Evolutionary conservation across 2,888 invertebrate genomes (phyloP), one percentile per base, ranked within the genome.

Genomic region (Nemotelus pantherinus): DNA sequence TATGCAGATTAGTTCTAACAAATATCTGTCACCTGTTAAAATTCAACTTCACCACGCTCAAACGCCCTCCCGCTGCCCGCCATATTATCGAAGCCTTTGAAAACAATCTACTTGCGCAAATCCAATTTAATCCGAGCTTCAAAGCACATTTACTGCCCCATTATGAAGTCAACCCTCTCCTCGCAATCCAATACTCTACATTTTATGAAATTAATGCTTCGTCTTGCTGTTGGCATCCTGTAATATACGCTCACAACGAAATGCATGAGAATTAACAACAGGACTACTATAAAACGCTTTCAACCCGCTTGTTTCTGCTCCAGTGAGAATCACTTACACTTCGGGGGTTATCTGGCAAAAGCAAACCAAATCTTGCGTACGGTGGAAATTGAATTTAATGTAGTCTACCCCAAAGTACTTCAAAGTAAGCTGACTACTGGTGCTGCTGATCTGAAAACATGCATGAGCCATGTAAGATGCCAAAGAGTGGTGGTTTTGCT

Each of bases 291-390:
- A 57, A 57, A 57, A 57, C 10, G 57, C 57, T 57, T 3, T 10
- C 25, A 57, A 57, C 57, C 57, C 57, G 57, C 57, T 57, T 57
- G 25, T 57, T 57, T 57, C 57, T 57, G 57, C 57, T 57, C 10
- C 57, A 10, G 25, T 57, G 57, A 57, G 25, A 57, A 57, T 57
- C 57, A 57, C 57, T 57, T 57, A 57, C 57, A 57, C 57, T 57
- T 57, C 57, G 57, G 57, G 10, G 57, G 57, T 57, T 57, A 57
- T 57, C 57, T 57, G 57, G 7, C 57, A 63, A 63, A 43, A 63
- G 43, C 63, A 1, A 25, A 9, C 63, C 43, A 63, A 63, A 63
- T 63, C 25, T 39, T 43, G 39, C 43, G 43, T 43, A 63, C 43
- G 63, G 63, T 25, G 63, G 43, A 25, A 25, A 63, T 63, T 63